Conservation (phyloP, 64 coral and sea anemone genomes). For the Trachythela sp. region DNA sequence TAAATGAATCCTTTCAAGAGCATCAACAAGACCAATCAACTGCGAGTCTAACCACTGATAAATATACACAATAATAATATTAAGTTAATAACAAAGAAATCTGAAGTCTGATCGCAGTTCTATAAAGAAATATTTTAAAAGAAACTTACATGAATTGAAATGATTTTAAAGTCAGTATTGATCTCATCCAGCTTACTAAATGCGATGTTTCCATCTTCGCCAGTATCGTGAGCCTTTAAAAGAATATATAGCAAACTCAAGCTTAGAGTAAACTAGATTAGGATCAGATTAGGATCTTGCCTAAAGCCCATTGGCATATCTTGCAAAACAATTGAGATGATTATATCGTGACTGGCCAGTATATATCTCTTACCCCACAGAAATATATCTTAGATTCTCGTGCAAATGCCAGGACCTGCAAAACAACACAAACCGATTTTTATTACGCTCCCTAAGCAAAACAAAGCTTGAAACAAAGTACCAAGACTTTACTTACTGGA, state of each 20-base stretch:
- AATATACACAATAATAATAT: not conserved
- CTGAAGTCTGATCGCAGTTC: too few species aligned
- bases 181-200: not conserved
- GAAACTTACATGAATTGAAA: slow-evolving; percentile 77
- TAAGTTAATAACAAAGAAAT: slow-evolving; percentile 1
- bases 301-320: too few species aligned
- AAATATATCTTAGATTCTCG: slow-evolving; percentile 82
- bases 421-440: not conserved
- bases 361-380: slow-evolving; percentile 57
- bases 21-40: slow-evolving; percentile 69
- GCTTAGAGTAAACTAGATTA: too few species aligned
- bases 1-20: slow-evolving; percentile 80
- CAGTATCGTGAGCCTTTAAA: slow-evolving; percentile 71
- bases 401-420: slow-evolving; percentile 80
- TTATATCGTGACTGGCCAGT: not conserved
- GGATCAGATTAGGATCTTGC: too few species aligned
- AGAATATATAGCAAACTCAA: not conserved
- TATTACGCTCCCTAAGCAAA: not conserved
- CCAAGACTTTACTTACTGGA: slow-evolving; percentile 70
- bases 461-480: not conserved
- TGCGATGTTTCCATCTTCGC: slow-evolving; percentile 55
- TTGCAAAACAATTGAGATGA: too few species aligned
- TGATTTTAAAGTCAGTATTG: slow-evolving; percentile 61
- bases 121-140: not conserved
- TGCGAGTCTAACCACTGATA: slow-evolving; percentile 88